Base-by-base conservation (phyloP, 2,113 vertebrate species). In the Entomyzon cyanotis region DNA sequence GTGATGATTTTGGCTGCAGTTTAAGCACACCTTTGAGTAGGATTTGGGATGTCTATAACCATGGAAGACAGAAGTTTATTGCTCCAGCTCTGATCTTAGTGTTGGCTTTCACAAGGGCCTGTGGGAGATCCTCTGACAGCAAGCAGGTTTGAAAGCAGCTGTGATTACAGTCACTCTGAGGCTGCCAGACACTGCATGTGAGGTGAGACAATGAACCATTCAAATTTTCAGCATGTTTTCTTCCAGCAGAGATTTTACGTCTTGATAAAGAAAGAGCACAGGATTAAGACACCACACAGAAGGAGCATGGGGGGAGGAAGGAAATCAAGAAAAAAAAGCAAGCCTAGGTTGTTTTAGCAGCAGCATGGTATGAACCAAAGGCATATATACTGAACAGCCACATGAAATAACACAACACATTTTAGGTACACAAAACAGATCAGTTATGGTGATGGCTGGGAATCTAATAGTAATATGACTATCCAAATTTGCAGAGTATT, bases 11-110 rank as follows among this genome's bases (percentile, higher is more conserved):
- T 68, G 90, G 84, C 67, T 68, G 47, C 39, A 64, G 58, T 75
- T 82, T 85, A 92, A 95, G 53, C 75, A 88, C 39, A 65, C 59
- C 58, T 88, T 65, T 33, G 79, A 95, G 88, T 12, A 88, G 82
- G 50, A 68, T 92, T 95, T 93, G 85, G 71, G 75, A 86, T 93
- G 79, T 92, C 88, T 93, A 86, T 91, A 95, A 86, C 71, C 55
- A 33, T 11, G 27, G 68, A 92, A 90, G 83, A 90, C 63, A 59
- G 79, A 90, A 86, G 79, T 85, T 94, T 84, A 94, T 84, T 62
- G 67, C 88, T 90, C 82, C 85, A 92, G 63, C 71, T 92, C 83
- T 77, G 64, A 58, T 96, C 87, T 85, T 90, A 73, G 73, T 42
- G 46, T 33, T 69, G 70, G 39, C 56, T 95, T 94, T 88, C 87